Base-by-base conservation (phyloP, 1,140 invertebrate genomes). In the Eumeta japonica region DNA sequence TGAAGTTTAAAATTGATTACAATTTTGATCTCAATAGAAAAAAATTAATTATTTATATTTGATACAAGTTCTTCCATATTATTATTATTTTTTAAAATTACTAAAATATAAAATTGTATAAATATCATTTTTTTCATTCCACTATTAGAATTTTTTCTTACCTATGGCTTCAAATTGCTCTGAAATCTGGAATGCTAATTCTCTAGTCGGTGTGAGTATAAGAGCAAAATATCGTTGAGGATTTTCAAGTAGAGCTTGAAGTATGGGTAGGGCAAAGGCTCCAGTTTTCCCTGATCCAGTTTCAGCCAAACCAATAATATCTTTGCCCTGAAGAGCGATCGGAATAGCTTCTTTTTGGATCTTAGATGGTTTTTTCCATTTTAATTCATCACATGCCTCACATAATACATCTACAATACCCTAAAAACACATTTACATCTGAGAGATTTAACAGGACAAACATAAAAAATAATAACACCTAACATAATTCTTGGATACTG, bases 271-370 rank as follows among this genome's bases (percentile, higher is more conserved):
- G 1, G 93, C 93, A 78, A 99, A 99, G 0, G 97, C 93, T 17
- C 89, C 97, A 1, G 97, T 99, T 78, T 99, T 99, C 10, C 97
- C 96, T 3, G 94, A 98, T 4, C 97, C 95, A 2, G 96, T 99
- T 78, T 98, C 95, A 1, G 96, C 95, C 33, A 98, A 73, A 12
- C 94, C 96, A 56, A 99, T 97, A 0, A 98, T 83, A 77, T 99
- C 96, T 75, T 89, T 90, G 76, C 94, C 94, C 80, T 91, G 74
- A 17, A 98, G 64, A 2, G 93, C 88, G 10, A 94, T 61, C 5
- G 96, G 95, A 58, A 98, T 91, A 1, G 95, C 81, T 78, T 98
- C 93, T 28, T 79, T 83, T 67, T 99, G 97, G 58, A 99, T 98
- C 75, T 93, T 93, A 4, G 94, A 89, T 2, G 97, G 96, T 17